phyloP scores from a whole-genome alignment of 2,888 invertebrate species.

The Diploptera punctata region DNA sequence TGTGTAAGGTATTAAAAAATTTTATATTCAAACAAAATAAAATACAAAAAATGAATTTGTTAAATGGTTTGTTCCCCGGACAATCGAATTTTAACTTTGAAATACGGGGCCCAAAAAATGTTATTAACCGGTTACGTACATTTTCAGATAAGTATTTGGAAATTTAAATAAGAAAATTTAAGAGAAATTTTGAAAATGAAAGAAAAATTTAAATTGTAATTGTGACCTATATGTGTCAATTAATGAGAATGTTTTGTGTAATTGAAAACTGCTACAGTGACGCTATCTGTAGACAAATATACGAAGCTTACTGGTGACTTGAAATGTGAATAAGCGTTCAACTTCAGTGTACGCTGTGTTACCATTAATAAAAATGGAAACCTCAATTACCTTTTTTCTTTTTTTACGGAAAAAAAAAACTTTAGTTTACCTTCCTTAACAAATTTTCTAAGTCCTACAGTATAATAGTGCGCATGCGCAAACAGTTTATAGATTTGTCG shows the following conservation, averaged over 20 bases:
- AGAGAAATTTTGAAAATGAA: too few species aligned
- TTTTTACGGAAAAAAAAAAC: too few species aligned
- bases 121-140: background rate
- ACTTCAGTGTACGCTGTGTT: constrained; percentile 20
- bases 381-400: too few species aligned
- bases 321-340: constrained; percentile 10
- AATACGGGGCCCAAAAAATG: background rate
- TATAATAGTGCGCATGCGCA: too few species aligned
- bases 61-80: constrained; percentile 10
- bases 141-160: background rate
- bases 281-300: constrained; percentile 23
- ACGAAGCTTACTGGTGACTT: constrained; percentile 16
- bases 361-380: constrained; percentile 18
- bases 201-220: too few species aligned
- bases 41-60: constrained; percentile 10
- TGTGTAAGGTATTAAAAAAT: background rate
- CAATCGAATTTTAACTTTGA: background rate
- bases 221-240: constrained; percentile 20
- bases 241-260: constrained; percentile 28
- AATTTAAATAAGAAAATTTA: background rate
- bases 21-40: constrained; percentile 13
- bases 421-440: too few species aligned
- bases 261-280: constrained; percentile 19
- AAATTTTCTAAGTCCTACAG: too few species aligned
- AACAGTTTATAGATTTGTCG: too few species aligned